Conservation (phyloP, 2,113 vertebrate species). For the Strigops habroptila region DNA sequence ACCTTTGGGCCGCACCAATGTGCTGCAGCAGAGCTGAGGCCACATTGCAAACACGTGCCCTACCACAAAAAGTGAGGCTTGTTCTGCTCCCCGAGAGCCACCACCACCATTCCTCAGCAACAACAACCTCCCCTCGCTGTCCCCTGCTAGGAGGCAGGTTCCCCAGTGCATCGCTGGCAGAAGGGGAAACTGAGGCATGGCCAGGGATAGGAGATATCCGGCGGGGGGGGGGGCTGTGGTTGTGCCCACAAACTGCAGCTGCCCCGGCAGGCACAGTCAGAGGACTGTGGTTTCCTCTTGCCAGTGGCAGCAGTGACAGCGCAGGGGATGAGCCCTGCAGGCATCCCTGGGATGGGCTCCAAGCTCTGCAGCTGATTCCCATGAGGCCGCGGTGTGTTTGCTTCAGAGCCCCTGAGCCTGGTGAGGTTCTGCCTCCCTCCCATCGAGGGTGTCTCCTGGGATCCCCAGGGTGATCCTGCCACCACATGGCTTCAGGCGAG, state of each 20-base stretch:
- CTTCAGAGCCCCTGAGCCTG: not conserved
- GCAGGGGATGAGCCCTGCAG: fast-evolving
- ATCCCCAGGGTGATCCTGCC: not conserved
- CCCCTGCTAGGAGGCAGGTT: not conserved
- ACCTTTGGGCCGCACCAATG: not conserved
- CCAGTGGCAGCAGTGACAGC: not conserved
- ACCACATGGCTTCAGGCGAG: fast-evolving
- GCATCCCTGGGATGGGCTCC: not conserved
- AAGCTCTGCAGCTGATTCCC: not conserved
- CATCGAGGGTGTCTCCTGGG: not conserved
- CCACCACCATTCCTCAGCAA: not conserved
- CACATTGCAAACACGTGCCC: not conserved
- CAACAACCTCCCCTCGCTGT: too few relatives aligned
- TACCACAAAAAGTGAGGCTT: not conserved
- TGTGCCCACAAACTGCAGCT: not conserved
- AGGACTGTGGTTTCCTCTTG: not conserved
- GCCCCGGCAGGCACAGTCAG: fast-evolving
- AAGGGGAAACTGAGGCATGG: not conserved
- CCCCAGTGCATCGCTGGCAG: not conserved
- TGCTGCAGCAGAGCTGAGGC: fast-evolving
- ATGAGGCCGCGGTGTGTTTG: fast-evolving
- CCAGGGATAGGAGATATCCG: not conserved
- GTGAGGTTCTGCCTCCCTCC: fast-evolving
- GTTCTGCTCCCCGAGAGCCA: fast-evolving
- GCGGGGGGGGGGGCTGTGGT: not conserved